Evolutionary conservation across 1,140 invertebrate species (phyloP).

Genomic region (Lepidurus packardi): DNA sequence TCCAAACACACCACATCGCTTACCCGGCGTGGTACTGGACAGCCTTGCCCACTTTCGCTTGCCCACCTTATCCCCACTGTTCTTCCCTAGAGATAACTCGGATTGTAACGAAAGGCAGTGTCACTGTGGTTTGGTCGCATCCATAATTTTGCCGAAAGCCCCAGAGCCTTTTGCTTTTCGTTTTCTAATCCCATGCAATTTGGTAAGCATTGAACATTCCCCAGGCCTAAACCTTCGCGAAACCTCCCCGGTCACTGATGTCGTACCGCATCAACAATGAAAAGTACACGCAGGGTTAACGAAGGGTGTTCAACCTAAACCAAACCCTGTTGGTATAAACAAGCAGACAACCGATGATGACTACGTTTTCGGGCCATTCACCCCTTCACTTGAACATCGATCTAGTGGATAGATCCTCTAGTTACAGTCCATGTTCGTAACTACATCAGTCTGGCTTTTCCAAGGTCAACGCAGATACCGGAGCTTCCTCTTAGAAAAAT

Average conservation of each 20-base stretch:
- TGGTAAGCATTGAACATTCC: too few relatives aligned
- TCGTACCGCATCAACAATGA: too few relatives aligned
- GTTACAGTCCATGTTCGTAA: background rate
- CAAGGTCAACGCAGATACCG: background rate
- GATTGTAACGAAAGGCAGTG: background rate
- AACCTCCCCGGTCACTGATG: too few relatives aligned
- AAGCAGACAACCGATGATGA: too few relatives aligned
- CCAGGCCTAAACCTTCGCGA: too few relatives aligned
- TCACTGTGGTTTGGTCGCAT: background rate
- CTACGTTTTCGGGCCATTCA: too few relatives aligned
- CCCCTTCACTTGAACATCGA: too few relatives aligned
- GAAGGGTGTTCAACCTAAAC: too few relatives aligned
- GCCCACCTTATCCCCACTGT: background rate
- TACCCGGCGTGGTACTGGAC: background rate
- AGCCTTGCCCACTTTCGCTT: conserved; percentile 16
- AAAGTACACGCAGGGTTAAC: too few relatives aligned
- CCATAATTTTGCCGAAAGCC: background rate
- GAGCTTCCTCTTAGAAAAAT: background rate
- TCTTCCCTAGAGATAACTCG: conserved; percentile 1
- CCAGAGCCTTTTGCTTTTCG: background rate
- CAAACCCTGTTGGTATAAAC: too few relatives aligned
- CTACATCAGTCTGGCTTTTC: background rate
- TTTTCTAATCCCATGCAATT: background rate
- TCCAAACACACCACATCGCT: background rate
- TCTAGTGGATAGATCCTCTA: background rate